These are phyloP conservation scores for Amitus sp. DNA, from an alignment of 2,888 invertebrate genomes.

Conservation along the genomic window DNA sequence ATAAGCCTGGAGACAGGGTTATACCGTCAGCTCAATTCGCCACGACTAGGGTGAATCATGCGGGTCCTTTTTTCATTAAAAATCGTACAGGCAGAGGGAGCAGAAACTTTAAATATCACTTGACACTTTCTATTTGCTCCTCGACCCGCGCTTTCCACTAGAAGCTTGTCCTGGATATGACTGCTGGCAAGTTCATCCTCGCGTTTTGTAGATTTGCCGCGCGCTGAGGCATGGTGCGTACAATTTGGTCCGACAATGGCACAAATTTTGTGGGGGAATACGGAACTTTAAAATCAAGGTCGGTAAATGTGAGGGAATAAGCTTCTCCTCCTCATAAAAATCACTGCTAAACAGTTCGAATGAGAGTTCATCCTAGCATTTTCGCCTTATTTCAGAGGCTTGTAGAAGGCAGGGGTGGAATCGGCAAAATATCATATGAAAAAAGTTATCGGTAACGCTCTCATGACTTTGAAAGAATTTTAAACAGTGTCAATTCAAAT, in stretches of 20 bases:
- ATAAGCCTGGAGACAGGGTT: neutral
- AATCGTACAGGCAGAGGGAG: slow-evolving; percentile 6
- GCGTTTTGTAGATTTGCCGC: slow-evolving; percentile 7
- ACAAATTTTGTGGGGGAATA: slow-evolving; percentile 10
- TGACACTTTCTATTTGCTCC: slow-evolving; percentile 10
- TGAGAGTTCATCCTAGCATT: slow-evolving; percentile 45
- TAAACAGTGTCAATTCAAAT: slow-evolving; percentile 37
- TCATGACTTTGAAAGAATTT: slow-evolving; percentile 43
- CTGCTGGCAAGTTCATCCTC: neutral
- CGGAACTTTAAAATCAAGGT: slow-evolving; percentile 4
- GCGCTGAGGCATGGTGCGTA: slow-evolving; percentile 9
- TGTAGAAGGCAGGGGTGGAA: slow-evolving; percentile 47
- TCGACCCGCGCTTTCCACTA: neutral
- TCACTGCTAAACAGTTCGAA: neutral
- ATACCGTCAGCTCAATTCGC: slow-evolving; percentile 4
- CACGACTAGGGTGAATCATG: slow-evolving; percentile 4
- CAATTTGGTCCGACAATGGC: slow-evolving; percentile 11
- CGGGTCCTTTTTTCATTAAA: slow-evolving; percentile 10
- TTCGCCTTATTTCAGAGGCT: slow-evolving; percentile 46
- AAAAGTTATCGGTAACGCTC: slow-evolving; percentile 24
- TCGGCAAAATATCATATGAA: slow-evolving; percentile 46
- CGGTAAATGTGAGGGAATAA: slow-evolving; percentile 4
- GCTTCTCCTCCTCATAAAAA: no score
- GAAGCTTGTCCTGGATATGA: slow-evolving; percentile 9
- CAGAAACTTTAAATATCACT: slow-evolving; percentile 8